phyloP scores from a whole-genome alignment of 2,113 vertebrate genomes.

The Ictidomys tridecemlineatus region DNA sequence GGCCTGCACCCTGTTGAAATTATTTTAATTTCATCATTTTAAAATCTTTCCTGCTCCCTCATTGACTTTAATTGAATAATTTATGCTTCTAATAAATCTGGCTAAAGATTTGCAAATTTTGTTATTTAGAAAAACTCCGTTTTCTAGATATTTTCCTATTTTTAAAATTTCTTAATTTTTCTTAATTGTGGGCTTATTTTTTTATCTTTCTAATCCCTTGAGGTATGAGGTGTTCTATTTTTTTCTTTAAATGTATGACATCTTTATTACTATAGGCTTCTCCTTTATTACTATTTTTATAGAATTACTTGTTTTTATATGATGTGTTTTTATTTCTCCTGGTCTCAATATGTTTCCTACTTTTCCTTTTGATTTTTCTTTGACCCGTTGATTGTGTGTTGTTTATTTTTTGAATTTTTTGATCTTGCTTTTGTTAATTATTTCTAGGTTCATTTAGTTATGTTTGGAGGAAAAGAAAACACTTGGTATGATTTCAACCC shows the following conservation, averaged over 20 bases:
- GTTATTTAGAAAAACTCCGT: background rate
- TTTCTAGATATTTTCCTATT: background rate
- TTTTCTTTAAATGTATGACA: background rate
- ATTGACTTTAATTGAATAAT: background rate
- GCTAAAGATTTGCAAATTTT: background rate
- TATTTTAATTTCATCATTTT: background rate
- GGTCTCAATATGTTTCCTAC: background rate
- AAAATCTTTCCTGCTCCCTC: background rate
- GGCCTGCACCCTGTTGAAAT: background rate
- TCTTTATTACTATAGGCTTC: background rate
- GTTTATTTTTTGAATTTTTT: background rate
- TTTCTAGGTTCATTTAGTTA: background rate
- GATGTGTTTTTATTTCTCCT: background rate
- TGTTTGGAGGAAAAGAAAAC: background rate
- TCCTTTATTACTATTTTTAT: background rate
- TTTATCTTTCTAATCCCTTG: background rate
- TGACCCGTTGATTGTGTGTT: background rate
- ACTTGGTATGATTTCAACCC: background rate
- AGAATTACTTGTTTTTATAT: background rate
- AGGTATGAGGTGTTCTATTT: background rate
- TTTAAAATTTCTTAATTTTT: too few relatives aligned
- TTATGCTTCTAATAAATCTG: background rate
- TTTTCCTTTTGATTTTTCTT: background rate
- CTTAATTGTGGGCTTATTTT: background rate
- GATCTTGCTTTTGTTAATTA: background rate